Evolutionary conservation across 1,140 invertebrate species (phyloP).

Genomic region (Drosophila serrata): DNA sequence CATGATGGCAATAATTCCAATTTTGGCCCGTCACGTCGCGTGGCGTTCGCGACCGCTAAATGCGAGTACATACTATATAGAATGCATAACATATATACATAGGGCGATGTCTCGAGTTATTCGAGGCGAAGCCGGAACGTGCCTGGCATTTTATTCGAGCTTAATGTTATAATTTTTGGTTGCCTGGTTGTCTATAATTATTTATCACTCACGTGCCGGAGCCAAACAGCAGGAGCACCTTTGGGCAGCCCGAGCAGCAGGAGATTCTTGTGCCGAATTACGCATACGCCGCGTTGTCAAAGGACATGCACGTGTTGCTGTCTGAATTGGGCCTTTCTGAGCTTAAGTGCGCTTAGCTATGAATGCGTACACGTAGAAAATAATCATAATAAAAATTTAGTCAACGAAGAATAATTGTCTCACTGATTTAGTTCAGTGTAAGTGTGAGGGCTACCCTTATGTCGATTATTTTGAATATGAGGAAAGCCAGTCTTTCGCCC

Average conservation of each 20-base stretch:
- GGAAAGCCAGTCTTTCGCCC: background rate
- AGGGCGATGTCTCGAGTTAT: slow-evolving; percentile 27
- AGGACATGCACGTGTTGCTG: slow-evolving; percentile 51
- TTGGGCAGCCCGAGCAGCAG: slow-evolving; percentile 2
- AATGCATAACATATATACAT: no score
- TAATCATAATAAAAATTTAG: no score
- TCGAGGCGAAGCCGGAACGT: slow-evolving; percentile 47
- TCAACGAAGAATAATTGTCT: background rate
- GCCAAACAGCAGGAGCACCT: slow-evolving; percentile 24
- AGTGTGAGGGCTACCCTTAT: background rate
- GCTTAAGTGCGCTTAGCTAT: slow-evolving; percentile 27
- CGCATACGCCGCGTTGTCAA: slow-evolving; percentile 64
- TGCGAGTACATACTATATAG: slow-evolving; percentile 23
- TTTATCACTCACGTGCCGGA: slow-evolving; percentile 71
- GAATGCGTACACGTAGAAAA: slow-evolving; percentile 9
- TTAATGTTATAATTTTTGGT: slow-evolving; percentile 59
- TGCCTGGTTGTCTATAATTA: slow-evolving; percentile 68
- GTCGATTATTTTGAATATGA: background rate
- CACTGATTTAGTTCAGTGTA: no score
- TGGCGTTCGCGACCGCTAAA: slow-evolving; percentile 61
- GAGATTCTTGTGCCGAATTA: slow-evolving; percentile 47
- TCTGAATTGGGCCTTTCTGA: slow-evolving; percentile 27
- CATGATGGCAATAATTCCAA: slow-evolving; percentile 80
- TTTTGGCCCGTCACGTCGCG: slow-evolving; percentile 64
- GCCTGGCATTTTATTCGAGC: slow-evolving; percentile 58